Conservation (phyloP, 2,113 vertebrate species). For the Typhlomys cinereus region DNA sequence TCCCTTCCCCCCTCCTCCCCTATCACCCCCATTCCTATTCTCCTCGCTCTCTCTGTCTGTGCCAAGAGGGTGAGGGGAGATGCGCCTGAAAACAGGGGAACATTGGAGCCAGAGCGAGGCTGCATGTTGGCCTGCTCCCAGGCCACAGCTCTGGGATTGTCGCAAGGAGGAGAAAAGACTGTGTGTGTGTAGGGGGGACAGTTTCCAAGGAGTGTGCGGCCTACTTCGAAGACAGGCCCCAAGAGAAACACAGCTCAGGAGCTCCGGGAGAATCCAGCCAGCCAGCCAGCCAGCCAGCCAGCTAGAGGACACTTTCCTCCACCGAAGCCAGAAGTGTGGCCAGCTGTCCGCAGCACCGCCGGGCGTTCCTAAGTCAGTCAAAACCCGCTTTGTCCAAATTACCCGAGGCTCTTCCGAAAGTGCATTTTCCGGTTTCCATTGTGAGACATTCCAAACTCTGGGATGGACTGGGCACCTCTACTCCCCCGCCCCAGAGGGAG, state of each 20-base stretch:
- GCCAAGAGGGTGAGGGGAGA: conserved; percentile 76
- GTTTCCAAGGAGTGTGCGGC: conserved; percentile 3
- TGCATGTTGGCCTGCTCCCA: conserved; percentile 76
- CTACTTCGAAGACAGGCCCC: conserved; percentile 54
- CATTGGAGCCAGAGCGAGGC: conserved; percentile 69
- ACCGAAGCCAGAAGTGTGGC: not conserved
- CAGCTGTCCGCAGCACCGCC: too few species aligned
- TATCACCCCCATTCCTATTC: too few species aligned
- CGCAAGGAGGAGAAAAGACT: conserved; percentile 64
- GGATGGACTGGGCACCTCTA: conserved; percentile 23
- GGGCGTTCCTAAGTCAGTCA: conserved; percentile 69
- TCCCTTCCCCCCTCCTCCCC: too few species aligned
- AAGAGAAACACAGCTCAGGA: not conserved
- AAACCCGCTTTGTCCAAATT: conserved; percentile 81
- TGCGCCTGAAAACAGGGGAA: conserved; percentile 67
- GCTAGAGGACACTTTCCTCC: not conserved
- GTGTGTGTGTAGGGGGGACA: not conserved
- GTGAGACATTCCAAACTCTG: conserved; percentile 52
- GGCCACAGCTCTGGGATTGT: conserved; percentile 69
- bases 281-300: too few species aligned
- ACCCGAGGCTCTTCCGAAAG: conserved; percentile 25
- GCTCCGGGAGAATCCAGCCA: not conserved
- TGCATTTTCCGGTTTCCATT: conserved; percentile 67
- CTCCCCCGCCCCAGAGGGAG: not conserved
- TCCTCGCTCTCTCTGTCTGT: too few species aligned